These are phyloP conservation scores for Papilio gigon DNA, from an alignment of 2,888 invertebrate species.

Conservation along the genomic window DNA sequence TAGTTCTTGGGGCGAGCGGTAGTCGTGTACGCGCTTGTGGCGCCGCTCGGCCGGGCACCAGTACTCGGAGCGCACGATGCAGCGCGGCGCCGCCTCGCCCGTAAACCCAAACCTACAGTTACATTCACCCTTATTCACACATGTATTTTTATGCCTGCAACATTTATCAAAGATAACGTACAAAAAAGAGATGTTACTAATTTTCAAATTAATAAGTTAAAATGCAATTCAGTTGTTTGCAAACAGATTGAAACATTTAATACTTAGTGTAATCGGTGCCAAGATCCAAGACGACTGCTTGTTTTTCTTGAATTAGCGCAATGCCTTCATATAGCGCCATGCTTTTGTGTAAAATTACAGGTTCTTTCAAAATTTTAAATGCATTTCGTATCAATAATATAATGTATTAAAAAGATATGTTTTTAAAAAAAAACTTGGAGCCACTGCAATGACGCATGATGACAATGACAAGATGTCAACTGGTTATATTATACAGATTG, in stretches of 20 bases:
- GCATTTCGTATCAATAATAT: neutral
- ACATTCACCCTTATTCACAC: neutral
- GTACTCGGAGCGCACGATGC: constrained; percentile 91
- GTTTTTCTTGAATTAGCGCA: constrained; percentile 91
- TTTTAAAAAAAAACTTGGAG: neutral
- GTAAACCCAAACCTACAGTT: constrained; percentile 92
- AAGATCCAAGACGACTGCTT: constrained; percentile 94
- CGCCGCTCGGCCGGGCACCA: constrained; percentile 85
- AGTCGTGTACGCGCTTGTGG: constrained; percentile 85
- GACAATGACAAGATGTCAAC: neutral
- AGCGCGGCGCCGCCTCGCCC: constrained; percentile 93
- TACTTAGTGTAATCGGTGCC: constrained; percentile 96
- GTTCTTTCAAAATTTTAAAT: neutral
- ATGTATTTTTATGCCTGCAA: too few relatives aligned
- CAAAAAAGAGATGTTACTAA: neutral
- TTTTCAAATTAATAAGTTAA: neutral
- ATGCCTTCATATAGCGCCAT: constrained; percentile 93
- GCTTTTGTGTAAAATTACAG: constrained; percentile 2
- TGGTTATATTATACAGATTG: too few relatives aligned
- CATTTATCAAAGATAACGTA: too few relatives aligned
- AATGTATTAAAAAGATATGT: neutral
- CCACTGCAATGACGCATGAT: neutral
- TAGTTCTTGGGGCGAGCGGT: constrained; percentile 85
- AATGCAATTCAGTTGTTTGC: neutral
- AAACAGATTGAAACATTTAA: neutral